Conservation (phyloP, 2,888 invertebrate species). For the Ethmia dodecea region DNA sequence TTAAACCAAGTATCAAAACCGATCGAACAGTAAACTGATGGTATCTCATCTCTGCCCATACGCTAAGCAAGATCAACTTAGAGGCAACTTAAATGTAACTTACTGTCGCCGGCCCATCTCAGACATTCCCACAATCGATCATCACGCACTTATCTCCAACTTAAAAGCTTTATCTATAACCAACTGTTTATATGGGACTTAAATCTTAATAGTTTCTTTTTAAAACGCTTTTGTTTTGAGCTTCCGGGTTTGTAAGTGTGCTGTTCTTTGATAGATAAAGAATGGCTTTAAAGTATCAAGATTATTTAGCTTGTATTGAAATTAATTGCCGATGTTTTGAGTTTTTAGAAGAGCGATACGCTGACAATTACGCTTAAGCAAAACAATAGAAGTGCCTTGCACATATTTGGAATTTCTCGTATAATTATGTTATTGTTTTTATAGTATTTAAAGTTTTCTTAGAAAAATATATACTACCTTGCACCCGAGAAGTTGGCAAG, state of each 20-base stretch:
- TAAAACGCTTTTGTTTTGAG: conserved; percentile 28
- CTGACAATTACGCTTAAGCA: too few species aligned
- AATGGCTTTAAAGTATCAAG: neutral
- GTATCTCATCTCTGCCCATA: conserved; percentile 53
- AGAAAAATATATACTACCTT: too few species aligned
- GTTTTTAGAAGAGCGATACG: too few species aligned
- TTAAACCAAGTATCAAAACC: conserved; percentile 42
- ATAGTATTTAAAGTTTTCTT: too few species aligned
- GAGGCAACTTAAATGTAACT: conserved; percentile 59
- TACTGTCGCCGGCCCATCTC: conserved; percentile 62
- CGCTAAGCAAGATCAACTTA: conserved; percentile 55
- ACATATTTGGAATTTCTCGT: too few species aligned
- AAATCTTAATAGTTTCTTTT: conserved; percentile 32
- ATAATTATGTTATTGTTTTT: too few species aligned
- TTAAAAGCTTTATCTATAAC: conserved; percentile 69
- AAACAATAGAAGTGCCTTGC: too few species aligned
- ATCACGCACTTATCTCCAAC: conserved; percentile 57
- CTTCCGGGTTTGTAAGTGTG: conserved; percentile 26
- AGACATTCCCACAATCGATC: conserved; percentile 72
- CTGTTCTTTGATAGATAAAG: conserved; percentile 6
- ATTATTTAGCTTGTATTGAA: too few species aligned
- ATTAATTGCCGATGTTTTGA: too few species aligned
- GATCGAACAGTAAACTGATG: conserved; percentile 32
- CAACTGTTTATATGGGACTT: conserved; percentile 52
- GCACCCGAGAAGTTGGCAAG: too few species aligned